Evolutionary conservation across 2,888 invertebrate genomes (phyloP), one percentile per base, ranked within the genome.

Genomic region (Xanthia togata): DNA sequence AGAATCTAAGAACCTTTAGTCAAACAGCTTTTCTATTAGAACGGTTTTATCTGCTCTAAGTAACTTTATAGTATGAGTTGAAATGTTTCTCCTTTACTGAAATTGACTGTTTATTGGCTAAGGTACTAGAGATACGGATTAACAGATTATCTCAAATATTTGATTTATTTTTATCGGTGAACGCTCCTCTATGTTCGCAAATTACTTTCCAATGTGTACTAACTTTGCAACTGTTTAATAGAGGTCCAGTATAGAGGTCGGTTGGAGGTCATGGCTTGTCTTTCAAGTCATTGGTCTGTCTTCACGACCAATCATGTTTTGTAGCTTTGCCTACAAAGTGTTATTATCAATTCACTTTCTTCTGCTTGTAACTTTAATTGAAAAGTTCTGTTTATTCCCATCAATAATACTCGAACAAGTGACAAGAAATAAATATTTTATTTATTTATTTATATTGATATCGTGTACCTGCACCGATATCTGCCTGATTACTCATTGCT

Each of bases 121-220:
- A 6, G 12, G 6, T 35, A 62, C 31, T 55, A 12, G 9, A 59
- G 44, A 50, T 67, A 78, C 26, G 17, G n/a, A 53, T 53, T 55
- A 50, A 2, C 41, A 53, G 53, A 71, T 64, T 67, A 62, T 53
- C 26, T 53, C 38, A 53, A 47, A 26, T 31, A 50, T 53, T 53
- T 38, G 23, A 14, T 67, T 70, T 9, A 31, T 5, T 41, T 57
- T 70, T 50, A 62, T 62, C 41, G 23, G 38, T 62, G n/a, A 57
- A 31, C 38, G 53, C 31, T 70, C 63, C 50, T 76, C 76, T 81
- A 83, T 77, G 85, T 86, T 81, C 76, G 79, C 91, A 90, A 88
- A 93, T 92, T 90, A 88, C 76, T 91, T 92, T 91, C 88, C 88
- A 90, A 92, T 90, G 84, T 87, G 86, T 62, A 38, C 31, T 14